Percentiles rank a stretch among this genome's conserved stretches.
These are phyloP conservation scores for Artibeus lituratus DNA, from an alignment of 2,797 vertebrate genomes.

Conservation along the genomic window DNA sequence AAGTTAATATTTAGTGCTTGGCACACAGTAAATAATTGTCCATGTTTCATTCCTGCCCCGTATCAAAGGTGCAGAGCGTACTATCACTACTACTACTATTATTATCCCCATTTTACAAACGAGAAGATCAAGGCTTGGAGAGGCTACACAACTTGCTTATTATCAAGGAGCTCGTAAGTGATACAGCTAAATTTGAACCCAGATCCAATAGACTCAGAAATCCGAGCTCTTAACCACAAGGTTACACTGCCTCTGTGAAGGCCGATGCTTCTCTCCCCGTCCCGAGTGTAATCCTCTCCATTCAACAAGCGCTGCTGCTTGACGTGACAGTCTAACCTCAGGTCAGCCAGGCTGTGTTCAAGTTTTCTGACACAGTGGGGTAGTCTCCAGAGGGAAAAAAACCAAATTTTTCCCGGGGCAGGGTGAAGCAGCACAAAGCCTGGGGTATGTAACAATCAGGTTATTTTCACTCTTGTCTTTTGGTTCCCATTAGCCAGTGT, in stretches of 20 bases:
- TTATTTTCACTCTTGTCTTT: conserved; percentile 74
- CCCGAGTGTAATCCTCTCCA: not conserved
- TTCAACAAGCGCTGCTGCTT: conserved; percentile 29
- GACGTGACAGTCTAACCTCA: conserved; percentile 42
- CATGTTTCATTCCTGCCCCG: not conserved
- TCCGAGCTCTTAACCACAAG: conserved; percentile 15
- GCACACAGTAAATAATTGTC: not conserved
- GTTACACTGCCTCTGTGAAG: not conserved
- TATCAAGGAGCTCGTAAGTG: not conserved
- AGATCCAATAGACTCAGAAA: conserved; percentile 4
- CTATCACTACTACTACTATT: not conserved
- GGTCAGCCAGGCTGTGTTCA: conserved; percentile 18
- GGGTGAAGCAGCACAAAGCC: conserved; percentile 65
- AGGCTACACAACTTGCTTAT: conserved; percentile 22
- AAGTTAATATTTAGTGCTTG: conserved; percentile 13
- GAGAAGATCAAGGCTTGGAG: conserved; percentile 41
- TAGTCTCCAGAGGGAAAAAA: conserved; percentile 45
- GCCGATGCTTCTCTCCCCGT: not conserved
- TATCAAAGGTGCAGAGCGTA: not conserved
- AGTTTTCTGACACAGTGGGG: conserved; percentile 18
- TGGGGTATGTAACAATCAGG: conserved; percentile 65
- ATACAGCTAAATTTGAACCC: conserved; percentile 19
- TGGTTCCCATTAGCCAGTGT: conserved; percentile 77
- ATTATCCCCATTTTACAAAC: conserved; percentile 13
- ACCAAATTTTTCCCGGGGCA: conserved; percentile 48